Evolutionary conservation across 2,797 vertebrate genomes (phyloP), one percentile per base, ranked within the genome.

Genomic region (Kryptopterus vitreolus): DNA sequence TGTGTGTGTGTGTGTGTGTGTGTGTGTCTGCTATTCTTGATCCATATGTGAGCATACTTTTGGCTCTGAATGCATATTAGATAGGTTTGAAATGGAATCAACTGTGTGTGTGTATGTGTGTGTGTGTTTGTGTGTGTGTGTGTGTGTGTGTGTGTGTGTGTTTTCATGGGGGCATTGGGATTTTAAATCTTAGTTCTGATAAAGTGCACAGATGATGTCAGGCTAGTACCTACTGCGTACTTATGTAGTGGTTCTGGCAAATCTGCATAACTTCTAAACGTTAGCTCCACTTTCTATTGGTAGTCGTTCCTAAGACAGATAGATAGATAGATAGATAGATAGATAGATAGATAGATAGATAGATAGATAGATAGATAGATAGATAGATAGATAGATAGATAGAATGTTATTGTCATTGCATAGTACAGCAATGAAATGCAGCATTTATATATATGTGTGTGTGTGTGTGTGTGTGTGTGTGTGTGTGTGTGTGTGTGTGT

Each of bases 1-100:
- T 29, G 35, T 77, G 65, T 53, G 66, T 65, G 61, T n/a, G 53
- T 55, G 53, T 13, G 55, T 58, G n/a, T 65, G 62, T 22, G 18
- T 65, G 62, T 65, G 62, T 35, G 15, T 65, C 3, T 26, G 35
- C 38, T n/a, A n/a, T n/a, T n/a, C n/a, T n/a, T n/a, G n/a, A 8
- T 38, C 18, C n/a, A 33, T 35, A 5, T 65, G 10, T 26, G 35
- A 38, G 15, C 57, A 11, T n/a, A 57, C 53, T 55, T 55, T 55
- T n/a, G 22, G n/a, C 11, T 24, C 8, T 10, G 11, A 24, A 22
- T 11, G n/a, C 12, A n/a, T 11, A 57, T 11, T 11, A 11, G 55
- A 57, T n/a, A n/a, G 3, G 9, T n/a, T 57, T 57, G 3, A 57
- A 57, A 12, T 0, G 53, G 53, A 22, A 43, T 9, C 38, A 43